phyloP scores from a whole-genome alignment of 2,888 invertebrate genomes.

The Euzophera pinguis region DNA sequence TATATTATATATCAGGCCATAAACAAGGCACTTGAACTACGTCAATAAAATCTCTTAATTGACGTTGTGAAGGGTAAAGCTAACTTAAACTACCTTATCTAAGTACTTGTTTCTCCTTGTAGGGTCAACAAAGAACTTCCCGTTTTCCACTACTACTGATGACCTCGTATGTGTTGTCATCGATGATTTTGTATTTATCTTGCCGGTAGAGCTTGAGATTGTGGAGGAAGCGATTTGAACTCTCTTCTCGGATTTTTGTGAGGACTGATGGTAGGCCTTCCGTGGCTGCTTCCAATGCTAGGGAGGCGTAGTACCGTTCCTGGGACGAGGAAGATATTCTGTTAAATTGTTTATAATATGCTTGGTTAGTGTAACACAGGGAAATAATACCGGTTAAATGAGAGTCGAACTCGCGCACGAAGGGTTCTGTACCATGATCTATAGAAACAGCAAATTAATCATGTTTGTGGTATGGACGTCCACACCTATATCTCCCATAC shows the following conservation, averaged over 20 bases:
- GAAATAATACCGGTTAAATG: too few species aligned
- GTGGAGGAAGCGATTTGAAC: constrained; percentile 80
- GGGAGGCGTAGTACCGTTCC: constrained; percentile 84
- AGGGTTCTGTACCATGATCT: too few species aligned
- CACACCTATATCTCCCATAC: too few species aligned
- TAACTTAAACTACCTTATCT: constrained; percentile 23
- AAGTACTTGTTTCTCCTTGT: constrained; percentile 19
- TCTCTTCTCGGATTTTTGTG: constrained; percentile 84
- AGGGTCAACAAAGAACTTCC: constrained; percentile 66
- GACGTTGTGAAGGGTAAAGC: constrained; percentile 15
- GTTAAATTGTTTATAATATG: not conserved
- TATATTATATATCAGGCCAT: too few species aligned
- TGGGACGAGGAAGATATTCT: constrained; percentile 47
- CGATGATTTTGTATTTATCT: constrained; percentile 83
- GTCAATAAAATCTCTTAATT: too few species aligned
- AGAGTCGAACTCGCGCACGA: too few species aligned
- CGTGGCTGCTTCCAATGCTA: constrained; percentile 82
- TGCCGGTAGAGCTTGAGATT: constrained; percentile 83
- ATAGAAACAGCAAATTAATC: too few species aligned
- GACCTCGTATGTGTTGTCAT: constrained; percentile 80
- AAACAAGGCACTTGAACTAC: too few species aligned
- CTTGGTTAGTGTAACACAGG: too few species aligned
- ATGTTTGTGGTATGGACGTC: too few species aligned
- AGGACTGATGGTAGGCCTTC: constrained; percentile 83
- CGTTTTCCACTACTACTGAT: constrained; percentile 61